A percentile compares a stretch with the other conserved stretches of the same genome.
Conservation (phyloP, 1,140 invertebrate species). For the Mizuhopecten yessoensis region DNA sequence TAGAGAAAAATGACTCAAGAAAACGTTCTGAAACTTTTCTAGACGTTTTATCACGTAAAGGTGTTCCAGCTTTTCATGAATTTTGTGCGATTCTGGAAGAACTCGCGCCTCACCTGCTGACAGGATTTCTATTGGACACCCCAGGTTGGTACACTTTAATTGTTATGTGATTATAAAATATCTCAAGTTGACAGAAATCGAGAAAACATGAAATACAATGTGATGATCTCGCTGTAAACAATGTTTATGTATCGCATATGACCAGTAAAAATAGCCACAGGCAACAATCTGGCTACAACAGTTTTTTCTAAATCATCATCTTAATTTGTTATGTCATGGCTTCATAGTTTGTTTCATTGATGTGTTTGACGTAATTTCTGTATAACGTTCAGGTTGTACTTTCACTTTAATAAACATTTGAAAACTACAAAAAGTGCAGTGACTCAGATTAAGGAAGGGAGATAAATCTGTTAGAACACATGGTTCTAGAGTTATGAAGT, state of each 20-base stretch:
- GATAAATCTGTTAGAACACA: neutral
- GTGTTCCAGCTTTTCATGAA: conserved; percentile 74
- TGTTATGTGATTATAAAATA: neutral
- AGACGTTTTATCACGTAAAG: conserved; percentile 76
- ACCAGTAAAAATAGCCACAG: neutral
- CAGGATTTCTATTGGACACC: conserved; percentile 72
- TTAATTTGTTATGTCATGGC: neutral
- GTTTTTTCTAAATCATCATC: neutral
- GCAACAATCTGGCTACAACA: neutral
- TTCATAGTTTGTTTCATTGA: neutral
- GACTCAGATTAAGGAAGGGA: neutral
- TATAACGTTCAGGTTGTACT: neutral
- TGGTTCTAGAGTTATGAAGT: too few species aligned
- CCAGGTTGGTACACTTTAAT: conserved; percentile 66
- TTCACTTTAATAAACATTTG: conserved; percentile 15
- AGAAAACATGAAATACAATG: neutral
- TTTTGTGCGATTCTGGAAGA: conserved; percentile 76
- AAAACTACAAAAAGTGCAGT: conserved; percentile 29
- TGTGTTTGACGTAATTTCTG: neutral
- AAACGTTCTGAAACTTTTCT: conserved; percentile 72
- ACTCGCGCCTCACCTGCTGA: conserved; percentile 72
- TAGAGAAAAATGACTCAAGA: conserved; percentile 57
- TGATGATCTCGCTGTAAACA: neutral
- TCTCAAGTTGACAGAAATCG: neutral
- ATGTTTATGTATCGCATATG: neutral